phyloP scores from a whole-genome alignment of 1,140 invertebrate genomes.

The Bombus superbus region DNA sequence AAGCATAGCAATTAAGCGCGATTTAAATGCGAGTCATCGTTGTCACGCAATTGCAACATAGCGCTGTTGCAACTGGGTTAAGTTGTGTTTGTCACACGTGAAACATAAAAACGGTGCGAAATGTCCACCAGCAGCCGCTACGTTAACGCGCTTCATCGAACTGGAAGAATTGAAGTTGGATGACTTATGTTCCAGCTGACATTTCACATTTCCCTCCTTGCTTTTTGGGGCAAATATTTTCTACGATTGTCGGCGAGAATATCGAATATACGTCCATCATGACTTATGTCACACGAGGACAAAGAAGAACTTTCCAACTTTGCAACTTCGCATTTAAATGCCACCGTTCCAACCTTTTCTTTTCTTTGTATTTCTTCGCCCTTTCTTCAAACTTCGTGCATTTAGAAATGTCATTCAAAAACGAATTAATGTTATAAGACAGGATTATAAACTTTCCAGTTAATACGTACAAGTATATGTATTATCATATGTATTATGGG shows the following conservation, averaged over 20 bases:
- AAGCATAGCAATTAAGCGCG: not conserved
- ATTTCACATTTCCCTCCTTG: too few species aligned
- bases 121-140: not conserved
- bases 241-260: not conserved
- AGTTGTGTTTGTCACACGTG: not conserved
- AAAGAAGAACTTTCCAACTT: not conserved
- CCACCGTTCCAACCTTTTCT: not conserved
- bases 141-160: not conserved
- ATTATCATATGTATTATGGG: too few species aligned
- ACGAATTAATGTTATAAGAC: not conserved
- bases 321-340: not conserved
- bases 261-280: conserved; percentile 16
- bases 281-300: not conserved
- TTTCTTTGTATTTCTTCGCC: not conserved
- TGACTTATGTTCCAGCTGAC: conserved; percentile 26
- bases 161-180: conserved; percentile 19
- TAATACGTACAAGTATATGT: too few species aligned
- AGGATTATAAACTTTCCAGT: not conserved
- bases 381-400: not conserved
- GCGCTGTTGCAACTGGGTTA: conserved; percentile 31
- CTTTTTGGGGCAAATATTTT: not conserved
- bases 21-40: conserved; percentile 4
- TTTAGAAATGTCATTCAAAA: not conserved
- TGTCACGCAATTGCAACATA: conserved; percentile 1
- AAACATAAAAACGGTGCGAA: not conserved